phyloP scores from a whole-genome alignment of 2,888 invertebrate genomes.

The Scaptomyza caliginosa region DNA sequence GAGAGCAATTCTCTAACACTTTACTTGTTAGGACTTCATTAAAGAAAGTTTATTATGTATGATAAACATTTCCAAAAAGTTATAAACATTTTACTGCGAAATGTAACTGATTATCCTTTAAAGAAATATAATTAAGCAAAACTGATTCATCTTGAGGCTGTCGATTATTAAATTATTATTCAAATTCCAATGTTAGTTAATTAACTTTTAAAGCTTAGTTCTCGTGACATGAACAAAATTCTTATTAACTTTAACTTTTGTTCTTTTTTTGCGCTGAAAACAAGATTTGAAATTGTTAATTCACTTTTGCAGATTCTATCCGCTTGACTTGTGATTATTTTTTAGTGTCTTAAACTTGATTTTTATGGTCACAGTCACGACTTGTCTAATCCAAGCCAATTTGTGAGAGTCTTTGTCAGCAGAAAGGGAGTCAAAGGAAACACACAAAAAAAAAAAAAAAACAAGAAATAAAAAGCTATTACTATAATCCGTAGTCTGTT shows the following conservation, averaged over 20 bases:
- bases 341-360: slow-evolving; percentile 38
- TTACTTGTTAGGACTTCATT: too few species aligned
- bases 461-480: slow-evolving; percentile 7
- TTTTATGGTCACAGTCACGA: slow-evolving; percentile 51
- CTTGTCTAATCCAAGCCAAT: slow-evolving; percentile 47
- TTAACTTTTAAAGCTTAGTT: not conserved
- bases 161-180: not conserved
- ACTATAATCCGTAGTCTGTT: slow-evolving; percentile 30
- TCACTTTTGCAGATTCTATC: slow-evolving; percentile 2
- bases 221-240: not conserved
- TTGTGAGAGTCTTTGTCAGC: slow-evolving; percentile 41
- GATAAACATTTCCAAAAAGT: too few species aligned
- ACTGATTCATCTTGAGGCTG: too few species aligned
- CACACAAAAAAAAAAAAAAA: slow-evolving; percentile 8
- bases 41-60: too few species aligned
- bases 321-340: slow-evolving; percentile 35
- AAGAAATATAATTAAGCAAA: too few species aligned
- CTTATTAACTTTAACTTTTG: not conserved
- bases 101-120: too few species aligned
- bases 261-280: too few species aligned
- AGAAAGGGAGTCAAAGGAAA: not conserved
- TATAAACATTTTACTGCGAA: too few species aligned
- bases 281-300: slow-evolving; percentile 12
- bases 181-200: not conserved
- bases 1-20: too few species aligned